Evolutionary conservation across 2,888 invertebrate genomes (phyloP).

Genomic region (Eupithecia inturbata): DNA sequence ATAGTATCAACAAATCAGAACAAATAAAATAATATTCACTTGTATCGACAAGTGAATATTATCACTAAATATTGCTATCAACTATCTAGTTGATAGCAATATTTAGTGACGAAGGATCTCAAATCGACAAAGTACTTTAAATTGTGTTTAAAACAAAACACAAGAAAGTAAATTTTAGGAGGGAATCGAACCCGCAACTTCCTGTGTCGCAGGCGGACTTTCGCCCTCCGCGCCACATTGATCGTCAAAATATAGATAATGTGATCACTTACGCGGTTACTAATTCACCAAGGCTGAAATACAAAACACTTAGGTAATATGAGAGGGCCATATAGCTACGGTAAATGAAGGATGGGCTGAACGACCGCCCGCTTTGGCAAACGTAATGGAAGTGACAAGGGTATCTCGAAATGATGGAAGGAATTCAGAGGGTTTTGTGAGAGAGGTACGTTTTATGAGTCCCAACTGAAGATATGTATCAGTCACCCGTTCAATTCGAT

Average conservation of each 20-base stretch:
- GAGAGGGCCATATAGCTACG: slow-evolving; percentile 75
- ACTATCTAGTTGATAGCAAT: no score
- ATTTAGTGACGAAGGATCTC: not conserved
- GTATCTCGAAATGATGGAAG: slow-evolving; percentile 78
- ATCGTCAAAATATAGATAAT: not conserved
- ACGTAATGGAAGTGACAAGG: slow-evolving; percentile 82
- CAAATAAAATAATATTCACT: not conserved
- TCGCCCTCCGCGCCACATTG: no score
- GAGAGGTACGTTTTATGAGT: slow-evolving; percentile 73
- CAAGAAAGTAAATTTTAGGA: no score
- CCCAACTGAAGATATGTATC: slow-evolving; percentile 65
- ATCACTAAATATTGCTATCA: no score
- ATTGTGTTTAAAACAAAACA: not conserved
- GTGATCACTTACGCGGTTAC: slow-evolving; percentile 30
- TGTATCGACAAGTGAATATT: no score
- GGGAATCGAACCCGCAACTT: no score
- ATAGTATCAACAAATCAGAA: not conserved
- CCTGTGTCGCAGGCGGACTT: no score
- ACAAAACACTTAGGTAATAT: slow-evolving; percentile 74
- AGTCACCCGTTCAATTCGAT: slow-evolving; percentile 60
- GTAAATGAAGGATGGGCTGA: slow-evolving; percentile 76
- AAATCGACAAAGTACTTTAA: not conserved
- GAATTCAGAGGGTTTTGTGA: slow-evolving; percentile 69
- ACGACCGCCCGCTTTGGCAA: slow-evolving; percentile 66
- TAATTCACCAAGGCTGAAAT: slow-evolving; percentile 64